Conservation (phyloP, 2,797 vertebrate genomes). For the Sebastes kiyomatsui region DNA sequence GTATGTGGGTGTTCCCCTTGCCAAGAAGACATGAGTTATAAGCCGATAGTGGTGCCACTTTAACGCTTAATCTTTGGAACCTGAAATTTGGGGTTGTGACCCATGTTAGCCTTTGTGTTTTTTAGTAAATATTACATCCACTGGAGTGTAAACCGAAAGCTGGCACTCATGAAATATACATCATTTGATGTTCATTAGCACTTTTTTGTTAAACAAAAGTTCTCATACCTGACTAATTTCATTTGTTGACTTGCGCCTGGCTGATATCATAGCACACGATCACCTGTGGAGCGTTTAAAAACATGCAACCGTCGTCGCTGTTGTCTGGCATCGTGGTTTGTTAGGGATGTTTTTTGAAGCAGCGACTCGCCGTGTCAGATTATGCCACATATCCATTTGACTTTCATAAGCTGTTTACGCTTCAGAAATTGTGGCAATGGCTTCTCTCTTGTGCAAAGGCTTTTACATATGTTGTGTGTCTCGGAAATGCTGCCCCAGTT, state of each 20-base stretch:
- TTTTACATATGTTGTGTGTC: constrained; percentile 85
- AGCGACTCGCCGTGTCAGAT: constrained; percentile 83
- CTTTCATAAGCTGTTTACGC: constrained; percentile 89
- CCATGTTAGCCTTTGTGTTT: constrained; percentile 21
- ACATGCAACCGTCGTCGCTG: constrained; percentile 63
- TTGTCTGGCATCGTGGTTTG: constrained; percentile 75
- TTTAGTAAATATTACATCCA: constrained; percentile 3
- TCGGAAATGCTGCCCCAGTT: constrained; percentile 78
- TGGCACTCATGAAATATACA: neutral
- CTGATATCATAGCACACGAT: constrained; percentile 37
- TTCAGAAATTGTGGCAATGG: constrained; percentile 84
- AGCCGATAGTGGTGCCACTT: constrained; percentile 40
- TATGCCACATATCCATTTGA: constrained; percentile 88
- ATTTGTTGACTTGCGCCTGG: constrained; percentile 8
- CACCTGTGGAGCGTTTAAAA: constrained; percentile 76
- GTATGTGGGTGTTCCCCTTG: constrained; percentile 55
- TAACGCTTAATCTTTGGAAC: constrained; percentile 38
- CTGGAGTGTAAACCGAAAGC: constrained; percentile 18
- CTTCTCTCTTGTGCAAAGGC: constrained; percentile 81
- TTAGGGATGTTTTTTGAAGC: constrained; percentile 84
- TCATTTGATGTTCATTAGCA: neutral
- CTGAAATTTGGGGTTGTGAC: constrained; percentile 29
- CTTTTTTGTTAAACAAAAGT: neutral
- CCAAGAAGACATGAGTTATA: constrained; percentile 49
- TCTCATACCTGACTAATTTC: constrained; percentile 42